Conservation (phyloP, 2,888 invertebrate genomes). For the Hartigia nigra region DNA sequence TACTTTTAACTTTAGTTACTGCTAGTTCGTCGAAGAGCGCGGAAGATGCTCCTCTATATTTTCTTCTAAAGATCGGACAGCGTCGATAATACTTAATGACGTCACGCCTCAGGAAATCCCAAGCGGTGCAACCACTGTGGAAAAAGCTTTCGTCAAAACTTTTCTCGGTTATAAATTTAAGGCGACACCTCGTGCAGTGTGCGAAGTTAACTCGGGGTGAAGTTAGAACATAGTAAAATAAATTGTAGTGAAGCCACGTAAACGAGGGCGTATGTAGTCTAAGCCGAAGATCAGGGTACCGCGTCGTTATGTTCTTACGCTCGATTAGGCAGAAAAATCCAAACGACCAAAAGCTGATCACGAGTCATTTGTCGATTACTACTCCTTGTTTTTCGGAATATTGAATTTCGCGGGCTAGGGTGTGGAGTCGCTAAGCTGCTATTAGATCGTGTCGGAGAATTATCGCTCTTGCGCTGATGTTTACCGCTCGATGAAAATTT, state of each 20-base stretch:
- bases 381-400: not conserved
- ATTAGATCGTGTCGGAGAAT: not conserved
- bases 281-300: not conserved
- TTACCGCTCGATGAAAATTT: not conserved
- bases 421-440: not conserved
- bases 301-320: constrained; percentile 12
- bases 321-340: constrained; percentile 27
- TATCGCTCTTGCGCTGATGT: not conserved
- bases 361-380: not conserved
- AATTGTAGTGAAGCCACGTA: constrained; percentile 1
- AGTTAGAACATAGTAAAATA: constrained; percentile 5
- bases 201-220: not conserved
- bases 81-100: constrained; percentile 1
- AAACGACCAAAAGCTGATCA: not conserved
- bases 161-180: constrained; percentile 11
- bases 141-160: not conserved
- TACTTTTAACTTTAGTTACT: not conserved
- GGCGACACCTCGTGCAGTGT: not conserved
- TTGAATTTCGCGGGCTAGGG: not conserved
- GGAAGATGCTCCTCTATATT: not conserved
- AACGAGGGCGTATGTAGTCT: constrained; percentile 14
- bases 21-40: not conserved
- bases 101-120: not conserved
- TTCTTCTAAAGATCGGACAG: not conserved
- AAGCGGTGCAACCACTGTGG: not conserved